Evolutionary conservation across 2,797 vertebrate genomes (phyloP).

Genomic region (Trachops cirrhosus): DNA sequence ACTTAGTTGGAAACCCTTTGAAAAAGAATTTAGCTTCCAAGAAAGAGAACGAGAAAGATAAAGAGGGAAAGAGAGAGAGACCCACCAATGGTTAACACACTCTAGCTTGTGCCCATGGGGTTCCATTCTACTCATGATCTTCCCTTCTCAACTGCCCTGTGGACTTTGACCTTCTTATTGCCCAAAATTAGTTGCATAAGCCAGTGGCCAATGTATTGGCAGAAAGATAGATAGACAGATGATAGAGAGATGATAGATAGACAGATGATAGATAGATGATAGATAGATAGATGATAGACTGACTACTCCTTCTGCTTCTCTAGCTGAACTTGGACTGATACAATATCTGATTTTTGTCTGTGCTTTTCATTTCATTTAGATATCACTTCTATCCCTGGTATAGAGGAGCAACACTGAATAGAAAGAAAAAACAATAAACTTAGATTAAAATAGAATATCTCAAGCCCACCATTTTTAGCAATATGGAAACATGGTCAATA

Average conservation of each 20-base stretch:
- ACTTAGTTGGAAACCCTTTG: not conserved
- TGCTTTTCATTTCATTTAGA: not conserved
- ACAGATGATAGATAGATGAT: not conserved
- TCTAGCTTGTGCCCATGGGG: not conserved
- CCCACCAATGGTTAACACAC: not conserved
- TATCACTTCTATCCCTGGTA: not conserved
- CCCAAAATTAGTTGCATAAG: not conserved
- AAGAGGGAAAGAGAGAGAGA: not conserved
- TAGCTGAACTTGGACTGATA: not conserved
- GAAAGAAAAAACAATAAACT: not conserved
- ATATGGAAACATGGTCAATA: not conserved
- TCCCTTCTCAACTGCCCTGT: not conserved
- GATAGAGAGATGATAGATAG: not conserved
- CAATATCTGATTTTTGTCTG: not conserved
- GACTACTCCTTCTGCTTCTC: not conserved
- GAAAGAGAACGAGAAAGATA: not conserved
- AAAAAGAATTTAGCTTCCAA: not conserved
- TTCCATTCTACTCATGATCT: not conserved
- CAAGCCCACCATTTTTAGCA: not conserved
- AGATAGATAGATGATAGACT: too few species aligned
- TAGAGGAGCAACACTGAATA: not conserved
- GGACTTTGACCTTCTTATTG: not conserved
- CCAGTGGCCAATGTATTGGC: not conserved
- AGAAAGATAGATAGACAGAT: not conserved
- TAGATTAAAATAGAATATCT: not conserved